Evolutionary conservation across 2,888 invertebrate genomes (phyloP).

Genomic region (Thera obeliscata): DNA sequence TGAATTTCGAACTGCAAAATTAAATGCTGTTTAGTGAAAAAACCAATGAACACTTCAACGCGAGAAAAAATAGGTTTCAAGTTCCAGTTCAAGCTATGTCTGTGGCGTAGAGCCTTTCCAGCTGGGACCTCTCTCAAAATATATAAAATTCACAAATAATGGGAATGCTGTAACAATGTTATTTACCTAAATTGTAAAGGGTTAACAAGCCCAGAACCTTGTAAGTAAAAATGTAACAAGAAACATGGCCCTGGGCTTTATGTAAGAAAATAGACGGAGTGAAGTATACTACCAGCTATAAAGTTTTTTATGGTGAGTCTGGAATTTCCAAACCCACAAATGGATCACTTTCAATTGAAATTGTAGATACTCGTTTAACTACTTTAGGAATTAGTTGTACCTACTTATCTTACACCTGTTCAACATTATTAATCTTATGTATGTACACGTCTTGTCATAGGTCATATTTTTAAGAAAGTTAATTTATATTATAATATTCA

Average conservation of each 20-base stretch:
- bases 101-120: no score
- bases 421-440: not conserved
- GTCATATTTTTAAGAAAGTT: not conserved
- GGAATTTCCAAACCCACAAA: not conserved
- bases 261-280: not conserved
- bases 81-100: no score
- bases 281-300: not conserved
- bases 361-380: not conserved
- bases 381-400: not conserved
- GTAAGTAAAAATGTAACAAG: not conserved
- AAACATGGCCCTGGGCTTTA: not conserved
- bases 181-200: not conserved
- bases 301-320: not conserved
- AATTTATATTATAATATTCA: not conserved
- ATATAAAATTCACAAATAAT: constrained; percentile 1
- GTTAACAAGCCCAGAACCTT: not conserved
- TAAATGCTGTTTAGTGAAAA: no score
- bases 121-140: not conserved
- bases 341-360: not conserved
- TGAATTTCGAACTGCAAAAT: no score
- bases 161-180: not conserved
- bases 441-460: not conserved
- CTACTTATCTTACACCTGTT: not conserved
- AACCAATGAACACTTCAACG: no score
- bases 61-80: no score